Base-by-base conservation (phyloP, 2,888 invertebrate species). In the Cantharis rustica region DNA sequence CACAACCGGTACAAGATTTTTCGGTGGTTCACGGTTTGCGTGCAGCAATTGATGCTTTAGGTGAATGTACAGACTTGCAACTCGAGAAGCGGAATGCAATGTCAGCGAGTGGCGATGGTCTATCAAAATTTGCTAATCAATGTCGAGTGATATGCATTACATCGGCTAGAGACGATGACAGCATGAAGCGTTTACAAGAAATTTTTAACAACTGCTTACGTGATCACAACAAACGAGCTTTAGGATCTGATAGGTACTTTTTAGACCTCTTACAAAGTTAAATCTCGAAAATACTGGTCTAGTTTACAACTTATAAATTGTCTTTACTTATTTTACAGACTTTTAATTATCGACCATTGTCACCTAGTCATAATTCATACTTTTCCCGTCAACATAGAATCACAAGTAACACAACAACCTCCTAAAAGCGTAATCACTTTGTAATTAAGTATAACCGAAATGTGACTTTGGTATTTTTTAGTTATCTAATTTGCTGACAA, bases 71-170 rank as follows among this genome's bases (percentile, higher is more conserved):
- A 0, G 95, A 95, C 16, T 89, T 91, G 71, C 96, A 97, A 86
- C 89, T 92, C 61, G 91, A 91, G 79, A 90, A 90, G 81, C 86
- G 90, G 13, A 82, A 83, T 80, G 87, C 89, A 1, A 84, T 89
- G 47, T 16, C 20, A 3, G 88, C 87, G 10, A 90, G 90, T 70
- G 89, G 87, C 81, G 89, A 87, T 27, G 82, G 82, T 4, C 83
- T 88, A 15, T 85, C 84, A 27, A 89, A 89, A 81, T 85, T 89
- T 75, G 73, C 86, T 31, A 88, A 88, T 80, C 91, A 93, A 77
- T 96, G 97, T 11, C 91, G 98, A 79, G 95, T 98, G 15, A 95
- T 98, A 83, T 97, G 97, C 85, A 94, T 98, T 47, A 97, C 97
- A 7, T 95, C 96, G 81, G 94, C 96, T 0, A 91, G 96, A 81